Percentiles rank a stretch among this genome's conserved stretches.
These are phyloP conservation scores for Listrodromus nycthemerus DNA, from an alignment of 2,888 invertebrate genomes.

Conservation along the genomic window DNA sequence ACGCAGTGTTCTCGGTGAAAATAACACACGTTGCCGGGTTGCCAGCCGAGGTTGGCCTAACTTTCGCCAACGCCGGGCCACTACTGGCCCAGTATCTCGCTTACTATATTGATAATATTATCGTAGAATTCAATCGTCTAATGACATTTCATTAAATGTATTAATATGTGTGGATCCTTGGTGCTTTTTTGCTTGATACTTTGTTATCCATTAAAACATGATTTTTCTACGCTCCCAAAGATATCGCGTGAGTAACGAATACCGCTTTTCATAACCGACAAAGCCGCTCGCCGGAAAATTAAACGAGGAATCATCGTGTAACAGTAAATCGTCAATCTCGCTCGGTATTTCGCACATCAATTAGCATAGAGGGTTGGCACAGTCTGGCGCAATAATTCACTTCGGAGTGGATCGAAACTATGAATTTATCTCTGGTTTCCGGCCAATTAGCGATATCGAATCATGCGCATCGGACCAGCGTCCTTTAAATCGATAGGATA, in stretches of 20 bases:
- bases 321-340: not conserved
- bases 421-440: constrained; percentile 1
- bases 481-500: not conserved
- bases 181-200: too few relatives aligned
- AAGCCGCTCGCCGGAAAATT: not conserved
- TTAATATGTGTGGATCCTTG: too few relatives aligned
- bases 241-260: not conserved
- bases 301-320: not conserved
- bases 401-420: not conserved
- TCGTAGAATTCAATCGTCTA: too few relatives aligned
- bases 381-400: constrained; percentile 6
- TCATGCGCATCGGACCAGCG: not conserved
- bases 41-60: too few relatives aligned
- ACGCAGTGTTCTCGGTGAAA: too few relatives aligned
- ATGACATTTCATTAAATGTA: too few relatives aligned
- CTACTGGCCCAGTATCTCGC: too few relatives aligned
- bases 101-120: too few relatives aligned
- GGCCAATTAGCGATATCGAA: constrained; percentile 5
- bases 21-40: too few relatives aligned
- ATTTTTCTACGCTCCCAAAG: not conserved
- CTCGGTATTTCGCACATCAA: not conserved
- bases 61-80: too few relatives aligned
- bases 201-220: not conserved
- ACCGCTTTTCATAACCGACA: not conserved
- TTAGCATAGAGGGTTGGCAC: constrained; percentile 7